Base-by-base conservation (phyloP, 2,888 invertebrate genomes). In the Caenorhabditis becei region DNA sequence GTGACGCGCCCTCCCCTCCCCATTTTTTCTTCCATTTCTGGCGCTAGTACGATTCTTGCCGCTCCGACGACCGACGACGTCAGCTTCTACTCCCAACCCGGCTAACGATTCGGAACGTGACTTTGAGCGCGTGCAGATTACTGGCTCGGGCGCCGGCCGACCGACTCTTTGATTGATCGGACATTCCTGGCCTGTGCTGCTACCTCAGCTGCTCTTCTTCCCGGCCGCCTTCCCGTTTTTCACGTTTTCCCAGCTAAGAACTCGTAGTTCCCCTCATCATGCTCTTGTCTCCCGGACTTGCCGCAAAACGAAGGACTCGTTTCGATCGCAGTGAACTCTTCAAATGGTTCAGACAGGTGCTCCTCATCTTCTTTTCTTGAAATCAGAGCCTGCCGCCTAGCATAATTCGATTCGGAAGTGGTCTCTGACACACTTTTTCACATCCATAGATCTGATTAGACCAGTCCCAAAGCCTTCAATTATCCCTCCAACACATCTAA, bases 331-430 rank as follows among this genome's bases (percentile, higher is more conserved):
- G 16, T 28, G 72, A 28, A 28, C 58, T 72, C 18, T 20, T 63
- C 58, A 58, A n/a, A 59, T 66, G 63, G 74, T 47, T 65, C n/a
- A 51, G 51, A 62, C 54, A 72, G 72, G 63, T 65, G 5, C 54
- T 47, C 51, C 1, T 32, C n/a, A 47, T 2, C 44, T 26, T 28
- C 7, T 4, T 28, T 26, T 32, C 56, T 32, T 56, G n/a, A n/a
- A n/a, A n/a, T n/a, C n/a, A n/a, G n/a, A n/a, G n/a, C n/a, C n/a
- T n/a, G n/a, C n/a, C n/a, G n/a, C n/a, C n/a, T n/a, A n/a, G n/a
- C n/a, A n/a, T 56, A 56, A 67, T 28, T 2, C 7, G 23, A 59
- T 59, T 47, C 24, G 58, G 49, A 59, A 69, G 28, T 58, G 2
- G n/a, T 16, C 24, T 47, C 47, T 41, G 37, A 20, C 14, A 7